Base-by-base conservation (phyloP, 2,888 invertebrate genomes). In the Helleia helle region DNA sequence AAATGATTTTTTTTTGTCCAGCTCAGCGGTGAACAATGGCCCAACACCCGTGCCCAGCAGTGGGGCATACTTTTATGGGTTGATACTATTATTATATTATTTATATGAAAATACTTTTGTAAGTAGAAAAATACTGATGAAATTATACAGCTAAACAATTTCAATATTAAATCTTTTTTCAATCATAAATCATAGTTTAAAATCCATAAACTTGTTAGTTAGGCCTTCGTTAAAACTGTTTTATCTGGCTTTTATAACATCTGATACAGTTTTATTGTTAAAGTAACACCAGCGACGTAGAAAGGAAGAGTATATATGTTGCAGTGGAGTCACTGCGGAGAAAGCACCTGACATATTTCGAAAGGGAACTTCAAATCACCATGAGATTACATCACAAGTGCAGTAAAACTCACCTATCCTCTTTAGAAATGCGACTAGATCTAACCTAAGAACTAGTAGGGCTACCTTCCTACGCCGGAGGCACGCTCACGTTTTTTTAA, bases 221-320 rank as follows among this genome's bases (percentile, higher is more conserved):
- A n/a, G n/a, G n/a, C n/a, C n/a, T n/a, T n/a, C n/a, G n/a, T n/a
- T 4, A 24, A 26, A 28, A 25, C 11, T 6, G 29, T 38, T 30
- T 27, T 31, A 24, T 22, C 6, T 12, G 25, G 22, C 22, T 38
- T 26, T 18, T 31, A 24, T 25, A n/a, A n/a, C n/a, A n/a, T n/a
- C n/a, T n/a, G n/a, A n/a, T n/a, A n/a, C n/a, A n/a, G 36, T 15
- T 31, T 40, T 34, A 28, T 26, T 41, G 41, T 40, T 36, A 43
- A n/a, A n/a, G n/a, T n/a, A n/a, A 41, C 14, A 43, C 39, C 7
- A 36, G 44, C 67, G 65, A 67, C 55, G 64, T 73, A 71, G 81
- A 84, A 84, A 84, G 81, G 81, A 83, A 84, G 77, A 84, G 81
- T 83, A 70, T 65, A 70, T 66, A 65, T 74, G 74, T 71, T 73